These are phyloP conservation scores for Bugula neritina DNA, from an alignment of 2,888 invertebrate species.

Conservation along the genomic window DNA sequence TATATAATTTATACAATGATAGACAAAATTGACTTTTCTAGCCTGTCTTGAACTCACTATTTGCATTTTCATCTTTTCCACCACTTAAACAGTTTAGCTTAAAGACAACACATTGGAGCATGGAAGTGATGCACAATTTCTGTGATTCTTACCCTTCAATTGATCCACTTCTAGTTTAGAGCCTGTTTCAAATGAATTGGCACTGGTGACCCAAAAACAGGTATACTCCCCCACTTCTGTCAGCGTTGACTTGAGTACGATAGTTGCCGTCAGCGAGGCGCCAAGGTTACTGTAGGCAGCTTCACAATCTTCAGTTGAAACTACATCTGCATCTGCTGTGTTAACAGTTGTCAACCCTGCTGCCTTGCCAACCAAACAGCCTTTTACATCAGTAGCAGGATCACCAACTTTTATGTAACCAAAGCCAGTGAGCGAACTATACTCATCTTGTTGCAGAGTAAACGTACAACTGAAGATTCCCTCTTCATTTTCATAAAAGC, in stretches of 20 bases:
- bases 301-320: not conserved
- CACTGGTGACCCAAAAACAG: not conserved
- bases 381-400: not conserved
- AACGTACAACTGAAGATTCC: not conserved
- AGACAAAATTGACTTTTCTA: too few relatives aligned
- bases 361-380: not conserved
- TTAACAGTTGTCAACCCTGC: not conserved
- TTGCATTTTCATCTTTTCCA: too few relatives aligned
- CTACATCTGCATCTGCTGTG: not conserved
- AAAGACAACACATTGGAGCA: too few relatives aligned
- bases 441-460: not conserved
- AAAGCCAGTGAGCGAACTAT: not conserved
- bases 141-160: not conserved
- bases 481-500: not conserved
- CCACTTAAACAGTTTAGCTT: too few relatives aligned
- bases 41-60: too few relatives aligned
- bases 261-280: too few relatives aligned
- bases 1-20: not conserved
- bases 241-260: not conserved
- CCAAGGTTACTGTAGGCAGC: not conserved
- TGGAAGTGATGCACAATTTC: too few relatives aligned
- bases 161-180: not conserved
- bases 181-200: not conserved
- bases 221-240: not conserved
- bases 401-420: not conserved